Evolutionary conservation across 2,888 invertebrate genomes (phyloP).

Genomic region (Plebejus melissa): DNA sequence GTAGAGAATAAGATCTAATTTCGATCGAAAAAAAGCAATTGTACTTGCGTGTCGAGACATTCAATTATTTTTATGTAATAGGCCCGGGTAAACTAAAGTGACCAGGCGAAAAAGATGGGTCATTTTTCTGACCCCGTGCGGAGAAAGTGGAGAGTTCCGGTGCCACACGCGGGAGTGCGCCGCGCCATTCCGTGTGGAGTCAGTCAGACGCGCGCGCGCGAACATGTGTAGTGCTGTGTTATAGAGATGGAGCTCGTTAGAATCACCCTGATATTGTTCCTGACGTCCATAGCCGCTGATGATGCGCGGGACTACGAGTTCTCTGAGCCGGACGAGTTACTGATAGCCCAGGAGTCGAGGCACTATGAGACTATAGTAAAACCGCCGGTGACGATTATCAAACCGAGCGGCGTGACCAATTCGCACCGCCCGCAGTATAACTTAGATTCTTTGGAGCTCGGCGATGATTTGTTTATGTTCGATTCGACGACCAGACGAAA

Average conservation of each 20-base stretch:
- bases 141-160: conserved; percentile 74
- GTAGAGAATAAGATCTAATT: conserved; percentile 13
- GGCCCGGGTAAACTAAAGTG: conserved; percentile 38
- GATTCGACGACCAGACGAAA: conserved; percentile 47
- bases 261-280: conserved; percentile 44
- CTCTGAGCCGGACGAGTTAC: conserved; percentile 60
- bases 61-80: conserved; percentile 37
- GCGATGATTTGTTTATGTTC: conserved; percentile 51
- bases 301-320: conserved; percentile 58
- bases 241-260: conserved; percentile 38
- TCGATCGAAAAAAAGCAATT: conserved; percentile 29
- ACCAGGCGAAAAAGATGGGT: conserved; percentile 48
- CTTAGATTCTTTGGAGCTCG: conserved; percentile 60
- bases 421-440: conserved; percentile 72
- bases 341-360: conserved; percentile 70
- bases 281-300: conserved; percentile 44
- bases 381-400: conserved; percentile 57
- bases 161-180: conserved; percentile 61
- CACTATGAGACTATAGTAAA: conserved; percentile 62
- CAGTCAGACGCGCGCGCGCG: conserved; percentile 58
- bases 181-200: conserved; percentile 59
- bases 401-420: conserved; percentile 61
- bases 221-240: conserved; percentile 27
- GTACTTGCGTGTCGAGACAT: conserved; percentile 31
- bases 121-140: conserved; percentile 45